These are phyloP conservation scores for Drosophila gaucha DNA, from an alignment of 2,888 invertebrate genomes.

Conservation along the genomic window DNA sequence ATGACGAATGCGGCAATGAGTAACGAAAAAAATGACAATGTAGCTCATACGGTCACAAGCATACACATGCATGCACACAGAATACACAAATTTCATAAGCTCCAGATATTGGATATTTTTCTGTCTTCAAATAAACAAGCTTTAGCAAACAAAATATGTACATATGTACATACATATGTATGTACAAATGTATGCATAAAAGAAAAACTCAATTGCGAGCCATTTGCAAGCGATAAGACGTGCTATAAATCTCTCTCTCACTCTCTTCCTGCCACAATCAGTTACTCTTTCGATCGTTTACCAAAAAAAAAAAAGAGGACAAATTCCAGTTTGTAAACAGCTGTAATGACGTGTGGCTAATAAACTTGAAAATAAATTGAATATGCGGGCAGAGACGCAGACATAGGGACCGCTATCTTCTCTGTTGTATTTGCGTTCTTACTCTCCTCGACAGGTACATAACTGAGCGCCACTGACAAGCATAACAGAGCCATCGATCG, in stretches of 20 bases:
- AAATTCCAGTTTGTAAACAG: constrained; percentile 50
- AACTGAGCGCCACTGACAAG: constrained; percentile 11
- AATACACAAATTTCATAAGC: constrained; percentile 23
- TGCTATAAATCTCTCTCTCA: constrained; percentile 6
- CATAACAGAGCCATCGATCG: constrained; percentile 32
- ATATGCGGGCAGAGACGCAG: constrained; percentile 7
- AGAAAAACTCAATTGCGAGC: constrained; percentile 18
- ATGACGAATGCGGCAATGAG: constrained; percentile 28
- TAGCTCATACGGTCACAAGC: constrained; percentile 17
- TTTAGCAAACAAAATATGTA: constrained; percentile 6
- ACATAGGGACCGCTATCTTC: constrained; percentile 9
- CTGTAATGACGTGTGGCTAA: constrained; percentile 35
- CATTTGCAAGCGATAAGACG: constrained; percentile 26
- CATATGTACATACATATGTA: background rate
- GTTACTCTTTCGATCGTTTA: constrained; percentile 18
- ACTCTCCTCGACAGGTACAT: constrained; percentile 19
- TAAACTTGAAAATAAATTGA: constrained; percentile 61
- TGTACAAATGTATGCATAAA: background rate
- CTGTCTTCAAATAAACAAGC: constrained; percentile 8
- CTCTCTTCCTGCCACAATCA: constrained; percentile 1
- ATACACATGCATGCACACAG: background rate
- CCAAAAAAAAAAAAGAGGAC: constrained; percentile 20
- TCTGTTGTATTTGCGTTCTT: constrained; percentile 14
- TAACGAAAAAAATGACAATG: constrained; percentile 38
- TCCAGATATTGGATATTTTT: constrained; percentile 6